Percentiles rank a stretch among this genome's conserved stretches.
These are phyloP conservation scores for Lophotis ruficrista DNA, from an alignment of 2,113 vertebrate species.

Conservation along the genomic window DNA sequence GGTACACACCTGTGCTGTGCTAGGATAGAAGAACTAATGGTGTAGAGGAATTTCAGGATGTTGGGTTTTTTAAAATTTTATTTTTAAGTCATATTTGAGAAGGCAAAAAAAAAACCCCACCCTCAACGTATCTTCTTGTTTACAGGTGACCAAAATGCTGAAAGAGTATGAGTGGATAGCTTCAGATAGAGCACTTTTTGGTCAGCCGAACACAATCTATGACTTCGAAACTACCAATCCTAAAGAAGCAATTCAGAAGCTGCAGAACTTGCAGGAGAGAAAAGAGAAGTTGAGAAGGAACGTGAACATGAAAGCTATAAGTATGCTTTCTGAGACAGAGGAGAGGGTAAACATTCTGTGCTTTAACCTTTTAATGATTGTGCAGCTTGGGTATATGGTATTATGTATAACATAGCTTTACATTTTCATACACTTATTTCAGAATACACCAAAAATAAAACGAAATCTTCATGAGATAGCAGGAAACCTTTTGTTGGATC, in stretches of 20 bases:
- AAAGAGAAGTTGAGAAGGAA: conserved; percentile 83
- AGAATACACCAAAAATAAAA: neutral
- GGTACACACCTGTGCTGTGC: neutral
- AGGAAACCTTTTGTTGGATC: neutral
- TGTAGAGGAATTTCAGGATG: neutral
- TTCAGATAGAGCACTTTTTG: conserved; percentile 87
- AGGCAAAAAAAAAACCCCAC: neutral
- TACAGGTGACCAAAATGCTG: conserved; percentile 88
- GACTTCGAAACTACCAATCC: conserved; percentile 89
- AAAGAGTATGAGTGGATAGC: conserved; percentile 93
- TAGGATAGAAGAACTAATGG: neutral
- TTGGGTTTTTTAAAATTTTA: neutral
- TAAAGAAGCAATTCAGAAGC: conserved; percentile 82
- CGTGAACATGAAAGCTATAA: conserved; percentile 90
- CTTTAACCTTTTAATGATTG: neutral
- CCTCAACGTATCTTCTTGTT: neutral
- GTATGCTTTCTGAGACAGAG: conserved; percentile 87
- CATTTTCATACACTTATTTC: neutral
- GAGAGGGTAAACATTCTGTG: conserved; percentile 79
- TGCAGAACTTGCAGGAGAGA: conserved; percentile 85
- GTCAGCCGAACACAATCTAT: conserved; percentile 87
- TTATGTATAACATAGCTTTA: neutral
- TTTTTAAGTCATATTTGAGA: neutral
- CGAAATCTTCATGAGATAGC: neutral
- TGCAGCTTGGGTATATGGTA: neutral